phyloP scores from a whole-genome alignment of 1,140 invertebrate species.

The Thalassaphorura encarpata region DNA sequence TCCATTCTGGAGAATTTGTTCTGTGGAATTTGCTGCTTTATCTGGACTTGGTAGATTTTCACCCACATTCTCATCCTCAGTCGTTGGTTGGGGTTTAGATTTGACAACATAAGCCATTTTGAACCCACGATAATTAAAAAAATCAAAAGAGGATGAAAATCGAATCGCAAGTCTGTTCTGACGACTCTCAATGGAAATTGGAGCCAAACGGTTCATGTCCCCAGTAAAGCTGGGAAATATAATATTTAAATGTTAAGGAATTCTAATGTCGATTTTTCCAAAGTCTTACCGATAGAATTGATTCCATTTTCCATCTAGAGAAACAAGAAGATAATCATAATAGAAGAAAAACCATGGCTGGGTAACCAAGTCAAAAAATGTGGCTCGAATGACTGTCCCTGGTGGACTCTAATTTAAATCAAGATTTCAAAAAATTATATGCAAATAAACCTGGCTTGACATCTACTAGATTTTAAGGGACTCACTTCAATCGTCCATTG shows the following conservation, averaged over 20 bases:
- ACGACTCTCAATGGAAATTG: slow-evolving; percentile 17
- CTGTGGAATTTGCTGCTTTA: not conserved
- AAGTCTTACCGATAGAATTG: slow-evolving; percentile 14
- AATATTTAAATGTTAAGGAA: not conserved
- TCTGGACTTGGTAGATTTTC: not conserved
- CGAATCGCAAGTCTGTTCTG: slow-evolving; percentile 16
- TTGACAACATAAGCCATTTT: slow-evolving; percentile 23
- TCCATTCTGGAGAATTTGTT: slow-evolving; percentile 8
- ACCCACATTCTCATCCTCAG: not conserved
- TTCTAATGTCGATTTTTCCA: not conserved
- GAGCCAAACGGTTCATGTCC: slow-evolving; percentile 23
- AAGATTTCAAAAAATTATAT: not conserved
- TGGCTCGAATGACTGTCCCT: slow-evolving; percentile 20
- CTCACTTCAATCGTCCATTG: slow-evolving; percentile 26
- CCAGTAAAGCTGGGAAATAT: slow-evolving; percentile 18
- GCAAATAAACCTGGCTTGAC: not conserved
- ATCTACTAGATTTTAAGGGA: not conserved
- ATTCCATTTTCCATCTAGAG: slow-evolving; percentile 15
- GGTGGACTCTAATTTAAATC: slow-evolving; percentile 23
- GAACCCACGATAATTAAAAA: slow-evolving; percentile 27
- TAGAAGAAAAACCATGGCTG: slow-evolving; percentile 23
- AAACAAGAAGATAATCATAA: slow-evolving; percentile 20
- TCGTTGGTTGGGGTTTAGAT: not conserved
- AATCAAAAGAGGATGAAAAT: slow-evolving; percentile 11
- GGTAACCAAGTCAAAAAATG: slow-evolving; percentile 27